phyloP scores from a whole-genome alignment of 2,888 invertebrate species.

The Calephelis perditalis region DNA sequence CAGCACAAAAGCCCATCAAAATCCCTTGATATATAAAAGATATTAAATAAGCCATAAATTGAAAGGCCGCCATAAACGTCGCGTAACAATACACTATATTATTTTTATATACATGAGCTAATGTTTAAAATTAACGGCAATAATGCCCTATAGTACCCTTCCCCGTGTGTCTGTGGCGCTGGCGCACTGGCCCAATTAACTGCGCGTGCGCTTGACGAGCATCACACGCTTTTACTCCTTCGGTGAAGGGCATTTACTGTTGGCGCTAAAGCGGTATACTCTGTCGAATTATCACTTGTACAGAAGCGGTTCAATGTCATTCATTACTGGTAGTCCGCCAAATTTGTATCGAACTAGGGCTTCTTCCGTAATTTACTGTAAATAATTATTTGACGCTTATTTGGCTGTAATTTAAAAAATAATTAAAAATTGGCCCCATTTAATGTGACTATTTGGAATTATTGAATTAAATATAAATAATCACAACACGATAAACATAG shows the following conservation, averaged over 20 bases:
- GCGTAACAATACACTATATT: conserved; percentile 24
- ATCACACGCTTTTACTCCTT: conserved; percentile 62
- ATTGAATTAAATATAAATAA: too few species aligned
- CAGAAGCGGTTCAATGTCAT: neutral
- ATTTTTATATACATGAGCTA: conserved; percentile 46
- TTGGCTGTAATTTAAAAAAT: too few species aligned
- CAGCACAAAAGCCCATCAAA: conserved; percentile 21
- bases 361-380: neutral
- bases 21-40: conserved; percentile 23
- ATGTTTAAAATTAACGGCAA: conserved; percentile 42
- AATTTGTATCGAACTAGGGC: neutral
- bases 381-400: too few species aligned
- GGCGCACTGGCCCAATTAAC: conserved; percentile 47
- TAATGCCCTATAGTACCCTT: conserved; percentile 46
- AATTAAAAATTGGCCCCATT: neutral
- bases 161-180: conserved; percentile 55
- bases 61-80: conserved; percentile 30
- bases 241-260: conserved; percentile 59
- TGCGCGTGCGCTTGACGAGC: conserved; percentile 67
- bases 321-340: neutral
- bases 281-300: neutral
- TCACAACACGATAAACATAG: too few species aligned
- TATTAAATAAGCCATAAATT: conserved; percentile 31
- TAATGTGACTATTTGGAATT: neutral
- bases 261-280: conserved; percentile 40